Evolutionary conservation across 2,113 vertebrate species (phyloP), one percentile per base, ranked within the genome.

Genomic region (Lasiurus borealis): DNA sequence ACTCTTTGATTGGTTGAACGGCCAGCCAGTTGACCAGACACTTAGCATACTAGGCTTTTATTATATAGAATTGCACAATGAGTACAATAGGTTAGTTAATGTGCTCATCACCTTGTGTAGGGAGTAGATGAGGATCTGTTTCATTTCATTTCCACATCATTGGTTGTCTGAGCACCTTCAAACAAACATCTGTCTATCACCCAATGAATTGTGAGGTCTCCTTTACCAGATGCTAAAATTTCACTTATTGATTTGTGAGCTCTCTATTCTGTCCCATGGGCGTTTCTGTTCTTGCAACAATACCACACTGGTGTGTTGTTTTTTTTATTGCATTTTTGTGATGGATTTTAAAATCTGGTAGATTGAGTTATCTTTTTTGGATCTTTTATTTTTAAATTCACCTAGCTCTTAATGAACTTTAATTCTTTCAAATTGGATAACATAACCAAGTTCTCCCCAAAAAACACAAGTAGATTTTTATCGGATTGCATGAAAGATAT

Each of bases 211-310:
- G 18, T 36, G 27, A 64, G 52, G 31, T 12, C 10, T 81, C 68
- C 57, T 85, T 72, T 71, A 48, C 29, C n/a, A 68, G 52, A 46
- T 34, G 9, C 1, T 18, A n/a, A 4, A 5, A 50, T 76, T 78
- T 77, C 54, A 78, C 15, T 31, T 78, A 15, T 36, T 52, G 8
- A 3, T 3, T 5, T 66, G 27, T 6, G 3, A 89, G 48, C n/a
- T 66, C 40, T 92, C 25, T 75, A 11, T 29, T 72, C 27, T 59
- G 21, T 81, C 34, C 27, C 3, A 16, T 44, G 27, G 11, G 3
- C n/a, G 5, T 73, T 85, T 91, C 46, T 94, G 62, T 91, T 92
- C 78, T 81, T 80, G 34, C 8, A 59, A 62, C 52, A 91, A 64
- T 46, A 14, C 29, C 18, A 21, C 3, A 13, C 73, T 46, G 23